Conservation (phyloP, 2,888 invertebrate genomes). For the Parapristionchus giblindavisi region DNA sequence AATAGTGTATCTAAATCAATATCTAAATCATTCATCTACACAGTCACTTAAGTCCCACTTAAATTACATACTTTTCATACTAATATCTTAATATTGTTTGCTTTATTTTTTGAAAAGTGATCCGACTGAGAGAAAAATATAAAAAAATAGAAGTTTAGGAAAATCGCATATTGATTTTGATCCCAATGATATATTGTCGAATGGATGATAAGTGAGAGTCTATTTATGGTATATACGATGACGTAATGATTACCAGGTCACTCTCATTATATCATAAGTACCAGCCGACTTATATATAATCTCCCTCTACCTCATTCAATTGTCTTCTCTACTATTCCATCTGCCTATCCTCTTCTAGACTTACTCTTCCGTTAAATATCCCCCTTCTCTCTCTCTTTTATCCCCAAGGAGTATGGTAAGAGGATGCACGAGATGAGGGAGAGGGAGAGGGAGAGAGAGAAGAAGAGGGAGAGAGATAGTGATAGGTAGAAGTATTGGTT, state of each 20-base stretch:
- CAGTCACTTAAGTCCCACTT: too few species aligned
- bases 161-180: too few species aligned
- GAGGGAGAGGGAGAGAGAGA: constrained; percentile 8
- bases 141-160: too few species aligned
- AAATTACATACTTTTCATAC: too few species aligned
- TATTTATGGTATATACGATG: constrained; percentile 18
- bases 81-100: too few species aligned
- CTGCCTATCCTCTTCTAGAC: constrained; percentile 16
- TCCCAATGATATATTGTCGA: too few species aligned
- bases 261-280: constrained; percentile 7
- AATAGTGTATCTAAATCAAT: too few species aligned
- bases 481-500: neutral
- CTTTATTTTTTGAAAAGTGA: too few species aligned
- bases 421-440: neutral
- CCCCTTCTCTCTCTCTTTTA: neutral
- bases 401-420: neutral
- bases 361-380: constrained; percentile 31
- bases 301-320: neutral
- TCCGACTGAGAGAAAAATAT: too few species aligned
- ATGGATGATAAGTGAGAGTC: neutral
- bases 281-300: constrained; percentile 1
- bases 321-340: neutral
- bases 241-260: too few species aligned
- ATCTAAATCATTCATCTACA: too few species aligned
- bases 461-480: neutral